phyloP scores from a whole-genome alignment of 2,888 invertebrate species.

The Chelonus formosanus region DNA sequence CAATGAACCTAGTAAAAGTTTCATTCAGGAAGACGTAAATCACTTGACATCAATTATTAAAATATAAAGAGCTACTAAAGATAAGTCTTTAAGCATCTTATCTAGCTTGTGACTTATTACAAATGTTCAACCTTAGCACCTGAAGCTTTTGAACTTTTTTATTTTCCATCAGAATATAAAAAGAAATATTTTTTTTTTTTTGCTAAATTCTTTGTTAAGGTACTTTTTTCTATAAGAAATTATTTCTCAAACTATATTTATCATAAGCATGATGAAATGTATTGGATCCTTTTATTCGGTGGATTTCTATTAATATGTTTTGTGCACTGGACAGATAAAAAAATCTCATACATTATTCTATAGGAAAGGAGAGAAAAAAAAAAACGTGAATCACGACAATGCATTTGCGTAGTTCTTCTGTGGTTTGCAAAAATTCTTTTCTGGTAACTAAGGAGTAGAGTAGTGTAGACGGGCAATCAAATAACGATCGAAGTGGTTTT shows the following conservation, averaged over 20 bases:
- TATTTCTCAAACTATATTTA: too few relatives aligned
- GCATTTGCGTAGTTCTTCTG: slow-evolving; percentile 18
- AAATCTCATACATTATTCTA: too few relatives aligned
- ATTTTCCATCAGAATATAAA: too few relatives aligned
- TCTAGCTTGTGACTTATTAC: slow-evolving; percentile 7
- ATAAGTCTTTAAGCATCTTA: slow-evolving; percentile 3
- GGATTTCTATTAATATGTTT: too few relatives aligned
- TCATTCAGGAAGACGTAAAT: not conserved
- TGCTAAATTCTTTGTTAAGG: too few relatives aligned
- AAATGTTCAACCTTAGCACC: not conserved
- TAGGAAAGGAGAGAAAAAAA: not conserved
- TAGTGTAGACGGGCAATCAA: slow-evolving; percentile 18
- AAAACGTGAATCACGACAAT: slow-evolving; percentile 18
- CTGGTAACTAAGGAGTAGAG: slow-evolving; percentile 17
- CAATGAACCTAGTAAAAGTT: too few relatives aligned
- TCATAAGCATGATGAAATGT: too few relatives aligned
- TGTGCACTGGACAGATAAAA: too few relatives aligned
- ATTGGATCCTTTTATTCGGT: too few relatives aligned
- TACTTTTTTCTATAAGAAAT: too few relatives aligned
- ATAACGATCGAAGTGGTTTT: slow-evolving; percentile 27
- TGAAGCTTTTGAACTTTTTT: too few relatives aligned
- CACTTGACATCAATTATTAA: slow-evolving; percentile 6
- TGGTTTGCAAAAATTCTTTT: slow-evolving; percentile 24
- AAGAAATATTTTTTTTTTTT: too few relatives aligned
- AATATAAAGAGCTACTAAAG: not conserved